phyloP scores from a whole-genome alignment of 2,888 invertebrate genomes.

The Tachina fera region DNA sequence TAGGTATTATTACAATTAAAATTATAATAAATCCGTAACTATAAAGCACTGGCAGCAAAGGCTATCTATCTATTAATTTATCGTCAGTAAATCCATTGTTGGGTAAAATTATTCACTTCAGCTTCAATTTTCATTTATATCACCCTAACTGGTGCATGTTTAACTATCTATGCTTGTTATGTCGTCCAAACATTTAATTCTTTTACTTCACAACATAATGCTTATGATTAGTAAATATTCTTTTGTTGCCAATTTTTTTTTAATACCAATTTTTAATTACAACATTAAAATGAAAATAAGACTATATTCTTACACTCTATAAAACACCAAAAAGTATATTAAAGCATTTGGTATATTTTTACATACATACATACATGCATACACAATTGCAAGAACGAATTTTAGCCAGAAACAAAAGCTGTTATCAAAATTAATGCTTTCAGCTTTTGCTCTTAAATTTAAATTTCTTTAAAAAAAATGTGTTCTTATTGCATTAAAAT shows the following conservation, averaged over 20 bases:
- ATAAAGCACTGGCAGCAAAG: too few relatives aligned
- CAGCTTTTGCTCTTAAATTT: not conserved
- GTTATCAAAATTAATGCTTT: not conserved
- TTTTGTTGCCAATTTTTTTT: conserved; percentile 37
- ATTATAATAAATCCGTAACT: too few relatives aligned
- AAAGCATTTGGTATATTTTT: not conserved
- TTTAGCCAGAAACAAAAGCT: not conserved
- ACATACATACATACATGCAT: not conserved
- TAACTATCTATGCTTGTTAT: too few relatives aligned
- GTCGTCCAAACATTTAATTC: not conserved
- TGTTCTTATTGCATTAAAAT: not conserved
- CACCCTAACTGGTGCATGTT: too few relatives aligned
- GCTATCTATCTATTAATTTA: too few relatives aligned
- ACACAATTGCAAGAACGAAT: not conserved
- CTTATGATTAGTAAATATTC: not conserved
- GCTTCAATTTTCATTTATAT: too few relatives aligned
- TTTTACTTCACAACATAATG: not conserved
- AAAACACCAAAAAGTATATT: conserved; percentile 6
- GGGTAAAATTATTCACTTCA: too few relatives aligned
- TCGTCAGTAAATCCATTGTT: too few relatives aligned
- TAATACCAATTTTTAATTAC: conserved; percentile 45
- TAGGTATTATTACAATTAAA: too few relatives aligned
- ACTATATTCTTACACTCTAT: conserved; percentile 16
- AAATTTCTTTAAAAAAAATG: not conserved
- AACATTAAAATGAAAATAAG: conserved; percentile 6